A percentile compares a stretch with the other conserved stretches of the same genome.
phyloP scores from a whole-genome alignment of 64 coral and sea anemone species.

The Dendrophyllia cribrosa region DNA sequence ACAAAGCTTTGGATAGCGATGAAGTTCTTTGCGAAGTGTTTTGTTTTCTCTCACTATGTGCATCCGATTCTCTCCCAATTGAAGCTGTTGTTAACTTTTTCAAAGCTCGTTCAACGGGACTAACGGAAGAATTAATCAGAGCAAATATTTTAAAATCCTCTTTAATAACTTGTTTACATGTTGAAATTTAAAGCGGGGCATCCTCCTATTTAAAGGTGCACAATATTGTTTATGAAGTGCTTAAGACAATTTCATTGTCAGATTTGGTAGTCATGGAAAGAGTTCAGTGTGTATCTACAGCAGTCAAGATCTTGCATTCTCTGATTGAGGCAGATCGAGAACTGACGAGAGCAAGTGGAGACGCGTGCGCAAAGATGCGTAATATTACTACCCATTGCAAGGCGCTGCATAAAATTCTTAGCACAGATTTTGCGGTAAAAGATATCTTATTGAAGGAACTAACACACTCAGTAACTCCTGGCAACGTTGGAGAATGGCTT shows the following conservation, averaged over 20 bases:
- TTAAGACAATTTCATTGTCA: neutral
- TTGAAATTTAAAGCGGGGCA: neutral
- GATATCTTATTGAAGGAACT: too few relatives aligned
- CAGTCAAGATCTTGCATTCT: neutral
- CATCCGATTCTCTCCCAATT: constrained; percentile 48
- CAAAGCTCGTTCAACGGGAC: neutral
- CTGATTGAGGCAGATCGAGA: neutral
- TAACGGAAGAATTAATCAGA: constrained; percentile 33
- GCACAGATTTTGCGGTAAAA: too few relatives aligned
- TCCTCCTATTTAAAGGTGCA: constrained; percentile 20
- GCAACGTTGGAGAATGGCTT: neutral
- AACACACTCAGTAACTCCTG: too few relatives aligned
- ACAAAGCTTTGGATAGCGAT: constrained; percentile 5
- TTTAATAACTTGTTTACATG: constrained; percentile 21
- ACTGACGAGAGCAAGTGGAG: too few relatives aligned
- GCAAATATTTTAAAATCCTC: constrained; percentile 42
- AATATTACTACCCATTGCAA: too few relatives aligned
- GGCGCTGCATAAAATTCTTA: too few relatives aligned
- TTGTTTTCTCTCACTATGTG: constrained; percentile 44
- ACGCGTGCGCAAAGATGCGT: too few relatives aligned
- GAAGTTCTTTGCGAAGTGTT: constrained; percentile 33
- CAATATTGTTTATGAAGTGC: constrained; percentile 41
- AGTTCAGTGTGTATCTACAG: constrained; percentile 1
- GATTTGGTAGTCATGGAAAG: neutral
- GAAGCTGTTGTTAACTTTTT: constrained; percentile 49